Evolutionary conservation across 2,113 vertebrate genomes (phyloP), one percentile per base, ranked within the genome.

Genomic region (Litocranius walleri): DNA sequence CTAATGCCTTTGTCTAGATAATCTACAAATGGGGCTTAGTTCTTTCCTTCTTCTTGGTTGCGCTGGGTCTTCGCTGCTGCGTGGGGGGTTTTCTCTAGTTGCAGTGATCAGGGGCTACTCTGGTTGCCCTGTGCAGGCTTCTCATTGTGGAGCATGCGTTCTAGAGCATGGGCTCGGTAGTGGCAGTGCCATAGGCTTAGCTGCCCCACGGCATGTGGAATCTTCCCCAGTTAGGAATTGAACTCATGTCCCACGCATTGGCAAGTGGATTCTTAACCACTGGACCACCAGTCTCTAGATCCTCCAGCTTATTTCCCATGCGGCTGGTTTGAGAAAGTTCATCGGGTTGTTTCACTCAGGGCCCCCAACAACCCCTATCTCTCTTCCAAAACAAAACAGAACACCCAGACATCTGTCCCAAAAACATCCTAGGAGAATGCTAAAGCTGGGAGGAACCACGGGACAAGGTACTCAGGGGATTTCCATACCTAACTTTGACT

Each of bases 61-160:
- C 7, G 12, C 71, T 77, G 36, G 71, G 23, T 77, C 71, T 25
- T 27, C 23, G 1, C 3, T 77, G 71, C 71, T 43, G 12, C 1
- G 0, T 12, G 3, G 21, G 71, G 71, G 71, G 0, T 14, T 27
- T 77, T 77, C 71, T 43, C 40, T 25, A 43, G 36, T 77, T 43
- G 21, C 6, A 0, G 36, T 1, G 3, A 43, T 40, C 21, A 40
- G 36, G 21, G 71, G 21, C 36, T 43, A 7, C 21, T 8, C 71
- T 71, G n/a, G n/a, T 23, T 71, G 67, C 5, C 62, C 62, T 40
- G n/a, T 0, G 0, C 67, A 23, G 67, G 6, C 67, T 11, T 74
- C 36, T 43, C 21, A 6, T 2, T 43, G 40, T 7, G 12, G 71
- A 43, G 1, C 23, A 7, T 1, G 0, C 0, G 1, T 6, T 77